Percentiles rank a stretch among this genome's conserved stretches.
Evolutionary conservation across 1,140 invertebrate genomes (phyloP).

Genomic region (Drosophila lacertosa): DNA sequence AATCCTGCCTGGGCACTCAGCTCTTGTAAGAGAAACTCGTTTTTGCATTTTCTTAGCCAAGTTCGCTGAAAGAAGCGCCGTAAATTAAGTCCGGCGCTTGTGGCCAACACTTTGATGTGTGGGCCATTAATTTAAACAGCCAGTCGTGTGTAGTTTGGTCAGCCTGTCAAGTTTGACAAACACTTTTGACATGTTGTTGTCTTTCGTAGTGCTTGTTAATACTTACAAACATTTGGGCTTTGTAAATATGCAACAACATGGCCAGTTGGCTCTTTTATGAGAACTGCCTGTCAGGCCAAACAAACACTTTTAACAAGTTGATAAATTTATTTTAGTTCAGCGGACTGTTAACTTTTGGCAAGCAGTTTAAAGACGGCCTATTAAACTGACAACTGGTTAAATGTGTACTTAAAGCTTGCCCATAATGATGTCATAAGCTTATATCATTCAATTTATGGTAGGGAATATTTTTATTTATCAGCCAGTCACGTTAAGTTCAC

Average conservation of each 20-base stretch:
- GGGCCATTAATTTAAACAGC: not conserved
- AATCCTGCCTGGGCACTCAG: constrained; percentile 5
- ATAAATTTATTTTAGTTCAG: too few relatives aligned
- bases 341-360: not conserved
- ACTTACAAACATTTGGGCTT: not conserved
- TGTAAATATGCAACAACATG: not conserved
- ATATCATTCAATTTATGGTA: too few relatives aligned
- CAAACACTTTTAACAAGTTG: constrained; percentile 4
- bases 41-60: too few relatives aligned
- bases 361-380: too few relatives aligned
- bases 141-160: not conserved
- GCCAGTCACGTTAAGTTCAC: too few relatives aligned
- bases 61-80: constrained; percentile 6
- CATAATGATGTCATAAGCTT: too few relatives aligned
- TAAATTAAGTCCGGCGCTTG: not conserved
- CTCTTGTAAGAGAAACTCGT: not conserved
- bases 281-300: too few relatives aligned
- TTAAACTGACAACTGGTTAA: too few relatives aligned
- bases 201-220: not conserved
- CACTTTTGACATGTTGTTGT: not conserved
- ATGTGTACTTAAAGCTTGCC: too few relatives aligned
- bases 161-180: not conserved
- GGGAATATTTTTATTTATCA: too few relatives aligned
- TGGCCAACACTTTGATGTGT: constrained; percentile 2
- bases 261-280: too few relatives aligned